These are phyloP conservation scores for Rambutsinella grinnellia DNA, from an alignment of 2,888 invertebrate species.

Conservation along the genomic window DNA sequence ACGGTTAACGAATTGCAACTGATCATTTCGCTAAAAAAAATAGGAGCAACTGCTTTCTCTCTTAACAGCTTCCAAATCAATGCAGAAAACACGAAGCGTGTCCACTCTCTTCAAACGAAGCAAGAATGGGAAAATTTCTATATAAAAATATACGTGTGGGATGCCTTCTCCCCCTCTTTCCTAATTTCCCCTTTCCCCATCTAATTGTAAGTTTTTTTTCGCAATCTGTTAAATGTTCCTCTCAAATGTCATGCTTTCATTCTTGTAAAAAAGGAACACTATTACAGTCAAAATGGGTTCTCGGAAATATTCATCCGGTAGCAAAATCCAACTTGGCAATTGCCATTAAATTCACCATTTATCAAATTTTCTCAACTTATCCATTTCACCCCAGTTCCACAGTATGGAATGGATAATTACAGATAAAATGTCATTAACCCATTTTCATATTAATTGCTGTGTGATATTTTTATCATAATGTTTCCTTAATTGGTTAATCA, in stretches of 20 bases:
- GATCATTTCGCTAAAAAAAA: conserved; percentile 22
- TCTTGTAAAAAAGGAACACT: conserved; percentile 13
- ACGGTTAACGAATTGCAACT: conserved; percentile 49
- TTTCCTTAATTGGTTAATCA: too few relatives aligned
- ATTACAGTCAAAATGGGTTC: conserved; percentile 46
- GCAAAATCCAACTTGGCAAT: background rate
- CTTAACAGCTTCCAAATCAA: background rate
- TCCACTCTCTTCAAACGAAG: conserved; percentile 8
- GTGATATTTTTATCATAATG: too few relatives aligned
- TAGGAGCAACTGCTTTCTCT: conserved; percentile 43
- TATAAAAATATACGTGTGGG: too few relatives aligned
- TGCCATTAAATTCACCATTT: too few relatives aligned
- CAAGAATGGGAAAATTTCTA: too few relatives aligned
- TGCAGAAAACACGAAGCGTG: conserved; percentile 6
- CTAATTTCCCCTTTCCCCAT: conserved; percentile 12
- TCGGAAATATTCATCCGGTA: conserved; percentile 14
- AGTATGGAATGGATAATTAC: too few relatives aligned
- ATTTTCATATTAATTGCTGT: too few relatives aligned
- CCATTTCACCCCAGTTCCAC: too few relatives aligned
- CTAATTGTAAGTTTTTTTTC: conserved; percentile 28
- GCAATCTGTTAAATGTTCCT: conserved; percentile 55
- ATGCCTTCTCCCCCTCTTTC: background rate
- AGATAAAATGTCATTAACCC: too few relatives aligned
- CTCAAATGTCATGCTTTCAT: conserved; percentile 48
- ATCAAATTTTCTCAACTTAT: too few relatives aligned